A percentile compares a stretch with the other conserved stretches of the same genome.
Evolutionary conservation across 2,113 vertebrate genomes (phyloP).

Genomic region (Thalassarche chlororhynchos): DNA sequence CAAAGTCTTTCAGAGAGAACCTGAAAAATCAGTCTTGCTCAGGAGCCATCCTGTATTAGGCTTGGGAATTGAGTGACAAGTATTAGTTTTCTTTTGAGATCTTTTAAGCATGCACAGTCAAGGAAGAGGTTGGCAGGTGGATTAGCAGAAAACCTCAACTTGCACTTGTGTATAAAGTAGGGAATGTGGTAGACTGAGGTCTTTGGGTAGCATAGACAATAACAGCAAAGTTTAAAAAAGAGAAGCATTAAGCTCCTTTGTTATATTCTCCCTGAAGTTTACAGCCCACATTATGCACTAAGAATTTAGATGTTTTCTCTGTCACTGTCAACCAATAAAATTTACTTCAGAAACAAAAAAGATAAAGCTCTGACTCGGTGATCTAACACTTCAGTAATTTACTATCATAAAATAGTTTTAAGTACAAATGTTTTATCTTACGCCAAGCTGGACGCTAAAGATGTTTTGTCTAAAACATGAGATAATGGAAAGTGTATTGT

Average conservation of each 20-base stretch:
- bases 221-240: background rate
- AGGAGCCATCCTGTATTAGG: background rate
- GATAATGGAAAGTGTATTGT: constrained; percentile 72
- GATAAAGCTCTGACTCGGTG: constrained; percentile 55
- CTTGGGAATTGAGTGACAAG: background rate
- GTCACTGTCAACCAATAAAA: constrained; percentile 52
- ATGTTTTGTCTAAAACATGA: constrained; percentile 72
- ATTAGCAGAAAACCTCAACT: background rate
- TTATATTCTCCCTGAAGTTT: background rate
- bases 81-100: background rate
- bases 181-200: background rate
- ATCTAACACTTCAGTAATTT: constrained; percentile 68
- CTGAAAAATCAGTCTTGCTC: background rate
- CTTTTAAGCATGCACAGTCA: background rate
- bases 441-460: constrained; percentile 60
- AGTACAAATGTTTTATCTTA: constrained; percentile 58
- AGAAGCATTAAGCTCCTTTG: background rate
- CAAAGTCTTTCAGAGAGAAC: background rate
- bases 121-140: background rate
- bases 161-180: background rate
- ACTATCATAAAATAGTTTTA: constrained; percentile 69
- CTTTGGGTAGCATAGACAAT: background rate
- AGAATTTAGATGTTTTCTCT: constrained; percentile 27
- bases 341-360: constrained; percentile 25
- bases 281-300: background rate